phyloP scores from a whole-genome alignment of 1,140 invertebrate genomes.

The Tigriopus japonicus region DNA sequence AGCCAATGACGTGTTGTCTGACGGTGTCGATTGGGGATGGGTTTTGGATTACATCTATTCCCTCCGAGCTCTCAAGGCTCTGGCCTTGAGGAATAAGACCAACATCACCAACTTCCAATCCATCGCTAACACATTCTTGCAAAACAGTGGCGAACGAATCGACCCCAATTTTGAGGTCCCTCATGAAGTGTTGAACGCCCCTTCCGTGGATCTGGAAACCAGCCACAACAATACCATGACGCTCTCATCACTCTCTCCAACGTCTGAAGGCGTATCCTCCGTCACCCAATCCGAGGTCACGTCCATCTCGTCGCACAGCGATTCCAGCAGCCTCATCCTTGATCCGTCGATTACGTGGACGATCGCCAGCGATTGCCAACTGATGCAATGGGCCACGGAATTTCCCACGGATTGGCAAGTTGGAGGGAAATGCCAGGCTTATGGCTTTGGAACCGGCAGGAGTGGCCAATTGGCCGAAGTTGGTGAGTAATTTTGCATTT shows the following conservation, averaged over 20 bases:
- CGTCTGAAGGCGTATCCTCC: too few relatives aligned
- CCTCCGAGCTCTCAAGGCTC: background rate
- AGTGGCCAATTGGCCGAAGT: conserved; percentile 42
- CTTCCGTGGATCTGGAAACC: too few relatives aligned
- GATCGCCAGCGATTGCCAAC: conserved; percentile 23
- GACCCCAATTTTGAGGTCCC: too few relatives aligned
- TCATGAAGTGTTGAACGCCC: too few relatives aligned
- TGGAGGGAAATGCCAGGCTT: conserved; percentile 40
- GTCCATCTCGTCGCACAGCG: too few relatives aligned
- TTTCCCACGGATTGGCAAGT: conserved; percentile 45
- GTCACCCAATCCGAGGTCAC: too few relatives aligned
- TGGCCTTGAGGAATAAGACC: background rate
- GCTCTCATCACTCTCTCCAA: too few relatives aligned
- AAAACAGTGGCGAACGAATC: too few relatives aligned
- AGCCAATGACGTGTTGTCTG: conserved; percentile 26
- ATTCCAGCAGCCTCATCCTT: too few relatives aligned
- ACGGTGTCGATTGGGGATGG: conserved; percentile 19
- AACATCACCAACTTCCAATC: background rate
- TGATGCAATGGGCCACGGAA: conserved; percentile 41
- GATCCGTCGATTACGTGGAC: too few relatives aligned
- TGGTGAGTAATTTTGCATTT: conserved; percentile 21
- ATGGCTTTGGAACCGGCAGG: conserved; percentile 41
- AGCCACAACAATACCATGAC: too few relatives aligned
- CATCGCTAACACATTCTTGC: conserved; percentile 26
- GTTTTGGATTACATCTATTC: background rate